These are phyloP conservation scores for Prietella phreatophila DNA, from an alignment of 2,113 vertebrate species.

Conservation along the genomic window DNA sequence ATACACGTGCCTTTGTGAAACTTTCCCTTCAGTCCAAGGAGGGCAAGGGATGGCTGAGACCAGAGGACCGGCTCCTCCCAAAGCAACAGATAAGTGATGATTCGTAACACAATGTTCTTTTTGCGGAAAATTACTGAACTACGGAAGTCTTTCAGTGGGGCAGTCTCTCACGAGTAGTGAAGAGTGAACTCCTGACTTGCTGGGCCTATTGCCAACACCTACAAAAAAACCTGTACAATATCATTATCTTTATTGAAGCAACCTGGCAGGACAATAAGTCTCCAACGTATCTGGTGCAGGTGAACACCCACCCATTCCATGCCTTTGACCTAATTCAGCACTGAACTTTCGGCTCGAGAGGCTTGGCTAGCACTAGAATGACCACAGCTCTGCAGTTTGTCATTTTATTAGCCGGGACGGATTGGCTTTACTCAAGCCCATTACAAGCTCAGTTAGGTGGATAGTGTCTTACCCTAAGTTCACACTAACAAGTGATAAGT, in stretches of 20 bases:
- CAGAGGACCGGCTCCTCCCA: not conserved
- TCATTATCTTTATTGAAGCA: slow-evolving; percentile 20
- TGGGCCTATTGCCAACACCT: slow-evolving; percentile 20
- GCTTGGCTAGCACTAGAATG: slow-evolving; percentile 32
- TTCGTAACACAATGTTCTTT: slow-evolving; percentile 24
- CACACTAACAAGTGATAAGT: not conserved
- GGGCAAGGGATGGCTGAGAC: slow-evolving; percentile 28
- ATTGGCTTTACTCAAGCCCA: slow-evolving; percentile 5
- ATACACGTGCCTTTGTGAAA: slow-evolving; percentile 21
- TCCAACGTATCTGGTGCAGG: slow-evolving; percentile 20
- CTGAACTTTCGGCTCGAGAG: slow-evolving; percentile 43
- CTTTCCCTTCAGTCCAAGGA: slow-evolving; percentile 21
- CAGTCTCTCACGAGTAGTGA: not conserved
- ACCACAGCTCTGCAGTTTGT: slow-evolving; percentile 36
- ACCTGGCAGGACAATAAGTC: not conserved
- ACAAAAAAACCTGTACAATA: slow-evolving; percentile 21
- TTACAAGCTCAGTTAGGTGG: not conserved
- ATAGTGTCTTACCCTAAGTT: not conserved
- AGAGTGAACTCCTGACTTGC: slow-evolving; percentile 5
- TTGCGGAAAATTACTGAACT: not conserved
- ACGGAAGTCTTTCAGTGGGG: not conserved
- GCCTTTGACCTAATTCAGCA: slow-evolving; percentile 47
- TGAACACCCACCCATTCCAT: not conserved
- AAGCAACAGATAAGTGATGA: slow-evolving; percentile 20
- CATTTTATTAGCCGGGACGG: slow-evolving; percentile 14